A percentile compares a stretch with the other conserved stretches of the same genome.
Evolutionary conservation across 2,888 invertebrate species (phyloP).

Genomic region (Acleris holmiana): DNA sequence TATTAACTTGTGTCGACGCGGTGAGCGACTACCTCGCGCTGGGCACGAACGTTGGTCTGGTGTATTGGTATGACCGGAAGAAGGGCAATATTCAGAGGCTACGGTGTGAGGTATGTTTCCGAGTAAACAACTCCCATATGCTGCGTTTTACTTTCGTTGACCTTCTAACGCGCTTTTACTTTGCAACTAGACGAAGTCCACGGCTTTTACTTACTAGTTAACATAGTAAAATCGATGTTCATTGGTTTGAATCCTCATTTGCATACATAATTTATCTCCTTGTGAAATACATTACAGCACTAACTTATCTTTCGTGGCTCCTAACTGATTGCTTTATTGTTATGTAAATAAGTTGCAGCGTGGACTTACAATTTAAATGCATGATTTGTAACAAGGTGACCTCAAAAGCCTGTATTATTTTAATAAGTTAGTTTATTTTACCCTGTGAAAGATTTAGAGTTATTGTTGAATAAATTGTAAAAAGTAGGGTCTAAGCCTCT

Average conservation of each 20-base stretch:
- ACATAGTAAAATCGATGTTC: conserved; percentile 7
- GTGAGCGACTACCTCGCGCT: conserved; percentile 92
- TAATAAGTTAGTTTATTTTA: background rate
- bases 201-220: background rate
- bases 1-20: conserved; percentile 93
- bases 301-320: conserved; percentile 6
- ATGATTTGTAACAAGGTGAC: conserved; percentile 5
- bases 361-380: conserved; percentile 9
- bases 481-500: too few relatives aligned
- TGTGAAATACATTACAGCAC: conserved; percentile 3
- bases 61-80: conserved; percentile 94
- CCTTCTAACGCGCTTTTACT: conserved; percentile 33
- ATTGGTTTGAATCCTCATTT: background rate
- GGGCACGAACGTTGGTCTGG: conserved; percentile 93
- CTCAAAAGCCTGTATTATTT: conserved; percentile 7
- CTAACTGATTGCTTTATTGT: conserved; percentile 16
- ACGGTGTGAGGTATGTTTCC: conserved; percentile 88
- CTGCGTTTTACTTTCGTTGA: conserved; percentile 33
- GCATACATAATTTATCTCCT: conserved; percentile 13
- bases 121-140: conserved; percentile 38
- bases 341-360: conserved; percentile 22
- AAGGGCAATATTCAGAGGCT: conserved; percentile 91
- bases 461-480: too few relatives aligned
- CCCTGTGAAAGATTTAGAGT: background rate
- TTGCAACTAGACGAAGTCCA: background rate